Conservation (phyloP, 2,797 vertebrate species). For the Microchirus variegatus region DNA sequence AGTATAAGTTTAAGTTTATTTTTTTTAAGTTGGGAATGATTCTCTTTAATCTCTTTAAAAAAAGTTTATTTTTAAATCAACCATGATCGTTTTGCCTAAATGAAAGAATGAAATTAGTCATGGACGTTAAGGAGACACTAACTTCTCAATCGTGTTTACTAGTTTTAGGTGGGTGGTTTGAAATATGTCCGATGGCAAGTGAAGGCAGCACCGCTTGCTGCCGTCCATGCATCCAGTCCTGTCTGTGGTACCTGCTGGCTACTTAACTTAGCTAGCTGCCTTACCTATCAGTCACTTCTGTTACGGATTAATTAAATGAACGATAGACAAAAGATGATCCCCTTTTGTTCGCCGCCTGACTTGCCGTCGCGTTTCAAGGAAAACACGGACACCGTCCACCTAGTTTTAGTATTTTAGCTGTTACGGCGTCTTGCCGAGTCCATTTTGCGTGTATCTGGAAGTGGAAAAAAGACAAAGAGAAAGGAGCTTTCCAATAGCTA, state of each 20-base stretch:
- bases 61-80: not conserved
- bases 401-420: conserved; percentile 62
- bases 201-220: conserved; percentile 63
- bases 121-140: not conserved
- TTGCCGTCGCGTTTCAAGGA: conserved; percentile 43
- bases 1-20: no score
- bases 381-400: conserved; percentile 46
- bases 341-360: conserved; percentile 42
- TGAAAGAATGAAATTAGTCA: not conserved
- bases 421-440: conserved; percentile 68
- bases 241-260: conserved; percentile 79
- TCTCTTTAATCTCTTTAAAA: no score
- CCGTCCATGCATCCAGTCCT: conserved; percentile 70
- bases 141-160: not conserved
- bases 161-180: not conserved
- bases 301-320: conserved; percentile 65
- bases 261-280: conserved; percentile 75
- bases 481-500: conserved; percentile 85
- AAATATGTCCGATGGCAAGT: conserved; percentile 21
- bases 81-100: not conserved
- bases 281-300: conserved; percentile 69
- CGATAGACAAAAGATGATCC: conserved; percentile 62
- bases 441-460: conserved; percentile 80
- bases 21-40: no score
- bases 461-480: conserved; percentile 86